These are phyloP conservation scores for Listrodromus nycthemerus DNA, from an alignment of 2,888 invertebrate genomes.

Conservation along the genomic window DNA sequence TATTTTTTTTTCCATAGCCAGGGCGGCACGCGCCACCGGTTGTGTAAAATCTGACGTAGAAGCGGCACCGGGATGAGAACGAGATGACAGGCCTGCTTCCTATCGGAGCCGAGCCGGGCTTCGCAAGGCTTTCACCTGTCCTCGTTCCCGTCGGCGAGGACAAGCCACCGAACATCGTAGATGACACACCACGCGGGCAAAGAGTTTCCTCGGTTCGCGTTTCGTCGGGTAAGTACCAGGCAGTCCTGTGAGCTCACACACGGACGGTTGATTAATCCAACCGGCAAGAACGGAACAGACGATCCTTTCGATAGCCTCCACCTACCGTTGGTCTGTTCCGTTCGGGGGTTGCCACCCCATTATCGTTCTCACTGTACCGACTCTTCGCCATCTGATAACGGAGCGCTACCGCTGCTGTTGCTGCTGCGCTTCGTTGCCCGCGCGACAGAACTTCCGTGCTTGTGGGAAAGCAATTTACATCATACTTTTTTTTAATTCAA, in stretches of 20 bases:
- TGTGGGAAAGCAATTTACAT: constrained; percentile 36
- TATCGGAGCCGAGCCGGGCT: constrained; percentile 45
- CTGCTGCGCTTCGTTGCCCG: constrained; percentile 21
- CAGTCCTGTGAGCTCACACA: constrained; percentile 32
- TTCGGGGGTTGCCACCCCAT: constrained; percentile 57
- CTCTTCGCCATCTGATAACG: constrained; percentile 56
- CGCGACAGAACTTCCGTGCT: constrained; percentile 18
- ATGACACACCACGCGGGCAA: constrained; percentile 32
- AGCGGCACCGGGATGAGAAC: constrained; percentile 20
- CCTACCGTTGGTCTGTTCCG: constrained; percentile 37
- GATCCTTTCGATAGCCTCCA: constrained; percentile 32
- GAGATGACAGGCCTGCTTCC: constrained; percentile 34
- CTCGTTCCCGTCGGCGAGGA: constrained; percentile 43
- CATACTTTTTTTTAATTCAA: background rate
- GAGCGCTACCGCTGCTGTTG: constrained; percentile 43
- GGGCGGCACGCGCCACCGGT: background rate
- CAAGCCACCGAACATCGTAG: constrained; percentile 41
- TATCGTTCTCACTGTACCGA: constrained; percentile 40
- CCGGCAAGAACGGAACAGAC: constrained; percentile 42
- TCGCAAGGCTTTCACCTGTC: constrained; percentile 60
- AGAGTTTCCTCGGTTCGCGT: constrained; percentile 45
- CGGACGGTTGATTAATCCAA: constrained; percentile 64
- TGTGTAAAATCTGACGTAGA: constrained; percentile 40
- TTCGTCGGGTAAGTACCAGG: constrained; percentile 42
- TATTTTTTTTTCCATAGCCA: background rate